phyloP scores from a whole-genome alignment of 2,888 invertebrate genomes.

The Agonopterix arenella region DNA sequence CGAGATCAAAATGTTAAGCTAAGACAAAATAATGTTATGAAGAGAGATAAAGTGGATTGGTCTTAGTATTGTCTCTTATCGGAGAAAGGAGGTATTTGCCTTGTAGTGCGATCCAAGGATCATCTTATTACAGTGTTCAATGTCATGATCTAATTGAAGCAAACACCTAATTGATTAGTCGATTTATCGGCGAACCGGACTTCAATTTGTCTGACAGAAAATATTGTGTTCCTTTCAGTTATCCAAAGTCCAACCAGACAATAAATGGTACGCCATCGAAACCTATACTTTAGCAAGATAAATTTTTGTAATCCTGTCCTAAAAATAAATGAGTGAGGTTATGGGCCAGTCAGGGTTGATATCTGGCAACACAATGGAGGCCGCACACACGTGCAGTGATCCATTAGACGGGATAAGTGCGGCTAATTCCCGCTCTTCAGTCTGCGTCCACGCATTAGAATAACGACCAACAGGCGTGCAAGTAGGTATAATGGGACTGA shows the following conservation, averaged over 20 bases:
- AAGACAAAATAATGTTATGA: too few relatives aligned
- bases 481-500: slow-evolving; percentile 21
- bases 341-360: slow-evolving; percentile 19
- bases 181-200: too few relatives aligned
- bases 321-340: slow-evolving; percentile 19
- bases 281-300: slow-evolving; percentile 11
- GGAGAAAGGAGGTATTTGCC: too few relatives aligned
- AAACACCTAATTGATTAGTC: too few relatives aligned
- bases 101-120: too few relatives aligned
- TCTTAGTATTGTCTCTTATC: too few relatives aligned
- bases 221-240: not conserved
- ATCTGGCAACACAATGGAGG: slow-evolving; percentile 42
- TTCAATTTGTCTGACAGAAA: slow-evolving; percentile 1
- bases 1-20: too few relatives aligned
- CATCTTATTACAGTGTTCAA: too few relatives aligned
- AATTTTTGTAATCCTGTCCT: slow-evolving; percentile 9
- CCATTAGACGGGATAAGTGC: slow-evolving; percentile 70
- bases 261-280: slow-evolving; percentile 5
- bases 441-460: slow-evolving; percentile 36
- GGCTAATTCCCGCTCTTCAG: slow-evolving; percentile 60
- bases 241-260: not conserved
- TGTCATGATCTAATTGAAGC: too few relatives aligned
- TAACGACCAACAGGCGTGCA: slow-evolving; percentile 24
- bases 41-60: too few relatives aligned
- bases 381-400: slow-evolving; percentile 44